A percentile compares a stretch with the other conserved stretches of the same genome.
Evolutionary conservation across 2,797 vertebrate species (phyloP).

Genomic region (Serranus cabrilla): DNA sequence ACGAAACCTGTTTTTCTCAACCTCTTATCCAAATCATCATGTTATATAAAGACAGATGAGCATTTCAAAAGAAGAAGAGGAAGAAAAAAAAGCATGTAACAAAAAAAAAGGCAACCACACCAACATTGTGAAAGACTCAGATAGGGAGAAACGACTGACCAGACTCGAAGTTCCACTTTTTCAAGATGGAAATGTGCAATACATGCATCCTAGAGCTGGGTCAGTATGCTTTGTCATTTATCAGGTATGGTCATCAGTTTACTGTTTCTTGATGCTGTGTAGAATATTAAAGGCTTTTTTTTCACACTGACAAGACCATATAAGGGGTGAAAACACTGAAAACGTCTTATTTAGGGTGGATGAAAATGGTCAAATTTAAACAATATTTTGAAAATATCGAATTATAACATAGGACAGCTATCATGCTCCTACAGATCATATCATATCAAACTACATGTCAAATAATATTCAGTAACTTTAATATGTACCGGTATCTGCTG

Average conservation of each 20-base stretch:
- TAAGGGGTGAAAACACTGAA: not conserved
- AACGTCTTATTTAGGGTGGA: not conserved
- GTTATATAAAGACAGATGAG: not conserved
- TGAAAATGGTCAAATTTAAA: not conserved
- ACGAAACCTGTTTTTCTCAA: not conserved
- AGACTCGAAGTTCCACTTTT: conserved; percentile 56
- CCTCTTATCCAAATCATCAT: not conserved
- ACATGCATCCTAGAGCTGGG: not conserved
- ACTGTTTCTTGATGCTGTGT: too few species aligned
- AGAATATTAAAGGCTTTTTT: too few species aligned
- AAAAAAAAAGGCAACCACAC: not conserved
- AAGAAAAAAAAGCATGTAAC: not conserved
- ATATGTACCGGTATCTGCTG: not conserved
- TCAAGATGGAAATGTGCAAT: not conserved
- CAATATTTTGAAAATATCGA: not conserved
- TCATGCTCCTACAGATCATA: not conserved
- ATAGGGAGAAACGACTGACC: conserved; percentile 20
- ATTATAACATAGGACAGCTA: too few species aligned
- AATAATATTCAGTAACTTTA: too few species aligned
- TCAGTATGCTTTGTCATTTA: not conserved
- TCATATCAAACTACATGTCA: too few species aligned
- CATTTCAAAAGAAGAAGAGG: conserved; percentile 4
- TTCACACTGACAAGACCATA: not conserved
- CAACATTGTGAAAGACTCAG: conserved; percentile 39
- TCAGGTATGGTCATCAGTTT: too few species aligned